These are phyloP conservation scores for Sprattus sprattus DNA, from an alignment of 2,113 vertebrate genomes.

Conservation along the genomic window DNA sequence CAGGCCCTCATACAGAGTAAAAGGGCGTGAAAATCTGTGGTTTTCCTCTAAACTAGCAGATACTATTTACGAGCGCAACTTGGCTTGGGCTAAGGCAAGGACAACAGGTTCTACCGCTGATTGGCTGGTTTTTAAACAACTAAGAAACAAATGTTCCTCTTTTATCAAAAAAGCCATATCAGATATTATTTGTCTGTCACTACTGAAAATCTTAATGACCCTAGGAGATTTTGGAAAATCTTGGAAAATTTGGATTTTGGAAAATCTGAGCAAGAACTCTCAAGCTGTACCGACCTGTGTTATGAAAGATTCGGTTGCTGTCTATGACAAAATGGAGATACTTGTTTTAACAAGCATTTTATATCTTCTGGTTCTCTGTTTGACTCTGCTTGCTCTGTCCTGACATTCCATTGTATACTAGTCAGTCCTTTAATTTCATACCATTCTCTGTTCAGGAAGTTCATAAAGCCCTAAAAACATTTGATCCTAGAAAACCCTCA, in stretches of 20 bases:
- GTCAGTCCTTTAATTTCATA: too few species aligned
- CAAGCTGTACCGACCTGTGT: background rate
- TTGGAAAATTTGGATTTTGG: too few species aligned
- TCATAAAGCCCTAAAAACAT: too few species aligned
- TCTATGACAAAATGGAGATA: slow-evolving; percentile 3
- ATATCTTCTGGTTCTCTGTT: slow-evolving; percentile 20
- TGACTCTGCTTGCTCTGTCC: too few species aligned
- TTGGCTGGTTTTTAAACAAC: background rate
- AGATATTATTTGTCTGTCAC: slow-evolving; percentile 17
- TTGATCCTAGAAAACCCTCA: too few species aligned
- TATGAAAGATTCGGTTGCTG: slow-evolving; percentile 3
- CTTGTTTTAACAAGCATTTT: slow-evolving; percentile 20
- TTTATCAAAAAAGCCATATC: slow-evolving; percentile 11
- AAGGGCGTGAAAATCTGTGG: background rate
- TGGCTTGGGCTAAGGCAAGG: background rate
- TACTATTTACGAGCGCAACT: background rate
- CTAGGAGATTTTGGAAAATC: background rate
- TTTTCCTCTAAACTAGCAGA: background rate
- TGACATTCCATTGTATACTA: too few species aligned
- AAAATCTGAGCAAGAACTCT: background rate
- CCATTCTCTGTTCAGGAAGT: too few species aligned
- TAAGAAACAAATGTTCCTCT: background rate
- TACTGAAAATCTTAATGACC: slow-evolving; percentile 2
- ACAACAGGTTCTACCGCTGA: background rate
- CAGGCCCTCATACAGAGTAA: background rate